Evolutionary conservation across 1,140 invertebrate genomes (phyloP).

Genomic region (Neotoxoptera formosana): DNA sequence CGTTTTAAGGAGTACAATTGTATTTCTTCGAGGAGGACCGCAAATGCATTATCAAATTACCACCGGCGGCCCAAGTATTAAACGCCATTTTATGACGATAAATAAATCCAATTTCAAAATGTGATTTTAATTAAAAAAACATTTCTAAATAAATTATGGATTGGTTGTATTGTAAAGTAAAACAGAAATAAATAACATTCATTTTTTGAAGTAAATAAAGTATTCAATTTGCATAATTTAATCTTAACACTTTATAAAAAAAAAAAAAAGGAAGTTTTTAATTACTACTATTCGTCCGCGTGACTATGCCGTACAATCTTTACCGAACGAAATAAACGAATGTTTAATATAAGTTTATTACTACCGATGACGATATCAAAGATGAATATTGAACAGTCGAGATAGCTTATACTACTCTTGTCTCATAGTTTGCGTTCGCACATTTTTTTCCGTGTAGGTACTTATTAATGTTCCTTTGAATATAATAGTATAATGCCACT

Average conservation of each 20-base stretch:
- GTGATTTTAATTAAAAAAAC: constrained; percentile 4
- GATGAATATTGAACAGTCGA: neutral
- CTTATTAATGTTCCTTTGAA: neutral
- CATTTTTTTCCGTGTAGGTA: neutral
- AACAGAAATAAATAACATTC: neutral
- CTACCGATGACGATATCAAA: neutral
- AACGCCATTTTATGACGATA: neutral
- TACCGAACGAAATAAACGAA: neutral
- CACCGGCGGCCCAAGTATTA: neutral
- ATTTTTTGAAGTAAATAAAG: neutral
- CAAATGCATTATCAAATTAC: neutral
- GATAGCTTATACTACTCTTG: neutral
- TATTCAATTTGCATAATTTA: constrained; percentile 11
- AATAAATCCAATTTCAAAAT: neutral
- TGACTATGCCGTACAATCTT: neutral
- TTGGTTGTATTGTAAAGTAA: neutral
- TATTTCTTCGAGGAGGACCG: neutral
- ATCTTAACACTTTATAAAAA: neutral
- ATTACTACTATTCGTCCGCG: neutral
- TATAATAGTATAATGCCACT: neutral
- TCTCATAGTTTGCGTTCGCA: neutral
- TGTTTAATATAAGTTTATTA: neutral
- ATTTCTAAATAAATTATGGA: neutral
- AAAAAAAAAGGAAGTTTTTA: neutral
- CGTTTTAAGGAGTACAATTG: neutral